phyloP scores from a whole-genome alignment of 2,888 invertebrate species.

The Phragmatobia fuliginosa region DNA sequence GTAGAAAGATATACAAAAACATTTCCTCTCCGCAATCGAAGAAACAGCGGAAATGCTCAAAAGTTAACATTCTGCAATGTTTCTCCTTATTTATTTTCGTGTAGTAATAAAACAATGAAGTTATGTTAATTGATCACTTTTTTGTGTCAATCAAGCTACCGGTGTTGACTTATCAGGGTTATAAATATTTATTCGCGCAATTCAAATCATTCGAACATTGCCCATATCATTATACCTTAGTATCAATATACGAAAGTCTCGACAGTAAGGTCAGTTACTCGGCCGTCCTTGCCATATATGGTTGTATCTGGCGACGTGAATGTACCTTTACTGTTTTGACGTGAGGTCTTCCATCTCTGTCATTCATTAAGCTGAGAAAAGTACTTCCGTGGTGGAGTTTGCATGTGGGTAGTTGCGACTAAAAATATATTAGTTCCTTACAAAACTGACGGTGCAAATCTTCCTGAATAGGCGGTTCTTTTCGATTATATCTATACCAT shows the following conservation, averaged over 20 bases:
- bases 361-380: constrained; percentile 33
- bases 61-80: neutral
- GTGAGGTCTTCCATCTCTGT: constrained; percentile 41
- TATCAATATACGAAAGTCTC: constrained; percentile 63
- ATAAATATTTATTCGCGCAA: constrained; percentile 40
- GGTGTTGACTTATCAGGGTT: constrained; percentile 26
- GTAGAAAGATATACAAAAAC: neutral
- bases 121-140: constrained; percentile 37
- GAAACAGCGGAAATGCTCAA: neutral
- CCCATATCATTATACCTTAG: constrained; percentile 37
- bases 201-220: constrained; percentile 33
- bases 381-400: constrained; percentile 23
- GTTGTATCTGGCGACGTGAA: constrained; percentile 62
- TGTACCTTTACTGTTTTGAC: constrained; percentile 49
- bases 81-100: neutral
- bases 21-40: neutral
- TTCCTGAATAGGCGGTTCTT: constrained; percentile 33
- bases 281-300: constrained; percentile 77
- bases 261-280: constrained; percentile 62
- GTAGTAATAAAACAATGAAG: constrained; percentile 9
- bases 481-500: neutral
- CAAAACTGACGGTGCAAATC: constrained; percentile 37
- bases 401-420: constrained; percentile 35
- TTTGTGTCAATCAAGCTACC: constrained; percentile 29
- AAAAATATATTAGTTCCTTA: constrained; percentile 46